These are phyloP conservation scores for Condylostylus longicornis DNA, from an alignment of 1,140 invertebrate species.

Conservation along the genomic window DNA sequence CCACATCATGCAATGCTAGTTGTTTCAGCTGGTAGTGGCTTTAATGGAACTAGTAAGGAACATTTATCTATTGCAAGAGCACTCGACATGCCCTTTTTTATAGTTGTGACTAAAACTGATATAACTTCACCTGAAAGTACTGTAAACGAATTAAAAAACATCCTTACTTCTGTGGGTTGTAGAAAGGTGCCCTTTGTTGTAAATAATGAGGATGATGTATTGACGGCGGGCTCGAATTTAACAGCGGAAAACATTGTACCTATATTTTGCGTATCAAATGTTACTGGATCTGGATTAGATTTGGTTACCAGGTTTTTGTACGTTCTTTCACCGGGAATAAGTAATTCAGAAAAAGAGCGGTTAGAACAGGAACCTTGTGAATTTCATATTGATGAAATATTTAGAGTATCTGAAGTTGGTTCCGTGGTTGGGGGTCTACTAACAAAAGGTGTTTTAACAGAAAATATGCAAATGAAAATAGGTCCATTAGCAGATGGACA, in stretches of 20 bases:
- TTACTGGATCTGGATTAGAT: slow-evolving; percentile 72
- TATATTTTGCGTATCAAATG: slow-evolving; percentile 89
- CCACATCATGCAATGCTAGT: slow-evolving; percentile 92
- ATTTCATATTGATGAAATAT: slow-evolving; percentile 90
- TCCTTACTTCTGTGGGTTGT: slow-evolving; percentile 47
- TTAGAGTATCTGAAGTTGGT: slow-evolving; percentile 57
- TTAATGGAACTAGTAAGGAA: slow-evolving; percentile 59
- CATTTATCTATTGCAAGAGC: slow-evolving; percentile 72
- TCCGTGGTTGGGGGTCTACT: slow-evolving; percentile 81
- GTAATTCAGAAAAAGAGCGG: slow-evolving; percentile 51
- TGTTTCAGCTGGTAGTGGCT: slow-evolving; percentile 44
- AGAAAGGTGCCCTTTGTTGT: slow-evolving; percentile 52
- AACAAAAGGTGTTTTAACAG: slow-evolving; percentile 68
- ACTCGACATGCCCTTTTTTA: slow-evolving; percentile 75
- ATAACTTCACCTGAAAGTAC: slow-evolving; percentile 45
- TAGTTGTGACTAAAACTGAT: slow-evolving; percentile 83
- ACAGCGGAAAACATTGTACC: slow-evolving; percentile 55
- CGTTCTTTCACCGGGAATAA: slow-evolving; percentile 52
- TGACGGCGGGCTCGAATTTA: slow-evolving; percentile 48
- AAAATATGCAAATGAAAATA: slow-evolving; percentile 43
- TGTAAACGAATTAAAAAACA: slow-evolving; percentile 43
- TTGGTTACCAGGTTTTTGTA: slow-evolving; percentile 66
- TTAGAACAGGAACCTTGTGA: slow-evolving; percentile 61
- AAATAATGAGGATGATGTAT: slow-evolving; percentile 52
- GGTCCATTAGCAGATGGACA: slow-evolving; percentile 74